A percentile compares a stretch with the other conserved stretches of the same genome.
Evolutionary conservation across 2,888 invertebrate genomes (phyloP).

Genomic region (Mimumesa dahlbomi): DNA sequence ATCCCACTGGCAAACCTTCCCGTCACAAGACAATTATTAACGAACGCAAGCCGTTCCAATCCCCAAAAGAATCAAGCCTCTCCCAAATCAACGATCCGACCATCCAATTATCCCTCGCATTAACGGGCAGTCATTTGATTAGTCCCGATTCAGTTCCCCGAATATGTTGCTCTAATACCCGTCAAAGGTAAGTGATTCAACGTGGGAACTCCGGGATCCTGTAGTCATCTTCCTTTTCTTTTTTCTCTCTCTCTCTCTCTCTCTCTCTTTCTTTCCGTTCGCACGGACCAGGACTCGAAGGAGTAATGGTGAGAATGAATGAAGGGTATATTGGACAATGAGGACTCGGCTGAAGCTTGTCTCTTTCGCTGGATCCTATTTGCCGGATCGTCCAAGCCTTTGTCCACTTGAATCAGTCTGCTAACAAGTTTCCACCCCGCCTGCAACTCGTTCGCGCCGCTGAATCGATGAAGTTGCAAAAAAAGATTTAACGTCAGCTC

Average conservation of each 20-base stretch:
- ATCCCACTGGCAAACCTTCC: no score
- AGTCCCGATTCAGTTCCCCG: not conserved
- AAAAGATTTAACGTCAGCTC: conserved; percentile 55
- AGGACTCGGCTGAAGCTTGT: conserved; percentile 25
- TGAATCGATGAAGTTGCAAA: conserved; percentile 50
- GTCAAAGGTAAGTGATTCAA: conserved; percentile 10
- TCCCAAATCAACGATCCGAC: no score
- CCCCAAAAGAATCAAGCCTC: no score
- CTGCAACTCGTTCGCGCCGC: conserved; percentile 51
- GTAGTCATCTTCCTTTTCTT: conserved; percentile 10
- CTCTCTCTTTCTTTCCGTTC: no score
- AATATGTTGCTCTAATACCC: conserved; percentile 6
- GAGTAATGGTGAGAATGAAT: conserved; percentile 35
- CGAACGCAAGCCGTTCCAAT: no score
- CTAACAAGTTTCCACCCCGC: conserved; percentile 61
- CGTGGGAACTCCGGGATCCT: not conserved
- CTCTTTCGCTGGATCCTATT: conserved; percentile 41
- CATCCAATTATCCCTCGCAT: no score
- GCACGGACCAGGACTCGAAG: conserved; percentile 3
- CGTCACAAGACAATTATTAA: no score
- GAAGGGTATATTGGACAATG: conserved; percentile 50
- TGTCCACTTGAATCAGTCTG: conserved; percentile 57
- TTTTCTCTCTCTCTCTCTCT: conserved; percentile 5
- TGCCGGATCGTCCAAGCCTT: conserved; percentile 51
- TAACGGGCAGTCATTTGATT: no score